Percentiles rank a stretch among this genome's conserved stretches.
Conservation (phyloP, 2,113 vertebrate genomes). For the Triplophysa rosa region DNA sequence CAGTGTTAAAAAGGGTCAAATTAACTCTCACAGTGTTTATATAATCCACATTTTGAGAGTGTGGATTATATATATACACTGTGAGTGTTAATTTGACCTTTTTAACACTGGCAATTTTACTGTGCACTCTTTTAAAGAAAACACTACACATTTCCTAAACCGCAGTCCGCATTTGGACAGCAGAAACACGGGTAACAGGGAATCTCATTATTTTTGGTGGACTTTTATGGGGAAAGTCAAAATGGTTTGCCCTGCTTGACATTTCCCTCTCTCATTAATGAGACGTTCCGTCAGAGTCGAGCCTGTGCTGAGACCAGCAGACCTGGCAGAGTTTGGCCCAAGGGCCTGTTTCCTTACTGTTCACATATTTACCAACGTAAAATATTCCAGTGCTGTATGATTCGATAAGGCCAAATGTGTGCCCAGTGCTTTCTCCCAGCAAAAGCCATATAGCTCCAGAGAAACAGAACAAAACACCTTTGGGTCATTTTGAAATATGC, state of each 20-base stretch:
- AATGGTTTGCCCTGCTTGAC: conserved; percentile 60
- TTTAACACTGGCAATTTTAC: too few species aligned
- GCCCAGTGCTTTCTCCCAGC: conserved; percentile 17
- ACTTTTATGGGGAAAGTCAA: conserved; percentile 57
- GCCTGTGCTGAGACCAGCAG: conserved; percentile 63
- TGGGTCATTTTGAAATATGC: not conserved
- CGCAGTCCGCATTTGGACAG: not conserved
- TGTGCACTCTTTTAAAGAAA: conserved; percentile 4
- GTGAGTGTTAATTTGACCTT: too few species aligned
- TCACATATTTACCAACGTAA: conserved; percentile 59
- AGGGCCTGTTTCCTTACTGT: conserved; percentile 53
- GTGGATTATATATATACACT: too few species aligned
- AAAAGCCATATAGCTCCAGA: not conserved
- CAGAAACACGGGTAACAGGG: conserved; percentile 12
- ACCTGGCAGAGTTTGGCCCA: conserved; percentile 64
- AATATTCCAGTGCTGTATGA: conserved; percentile 62
- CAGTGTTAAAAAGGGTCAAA: too few species aligned
- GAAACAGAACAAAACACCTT: conserved; percentile 12
- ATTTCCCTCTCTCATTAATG: conserved; percentile 68
- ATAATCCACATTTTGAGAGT: too few species aligned
- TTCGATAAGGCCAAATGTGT: conserved; percentile 58
- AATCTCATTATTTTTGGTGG: conserved; percentile 41
- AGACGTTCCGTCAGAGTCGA: conserved; percentile 62
- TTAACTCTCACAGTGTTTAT: too few species aligned
- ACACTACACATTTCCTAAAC: not conserved